Evolutionary conservation across 2,797 vertebrate genomes (phyloP), one percentile per base, ranked within the genome.

Genomic region (Pagetopsis macropterus): DNA sequence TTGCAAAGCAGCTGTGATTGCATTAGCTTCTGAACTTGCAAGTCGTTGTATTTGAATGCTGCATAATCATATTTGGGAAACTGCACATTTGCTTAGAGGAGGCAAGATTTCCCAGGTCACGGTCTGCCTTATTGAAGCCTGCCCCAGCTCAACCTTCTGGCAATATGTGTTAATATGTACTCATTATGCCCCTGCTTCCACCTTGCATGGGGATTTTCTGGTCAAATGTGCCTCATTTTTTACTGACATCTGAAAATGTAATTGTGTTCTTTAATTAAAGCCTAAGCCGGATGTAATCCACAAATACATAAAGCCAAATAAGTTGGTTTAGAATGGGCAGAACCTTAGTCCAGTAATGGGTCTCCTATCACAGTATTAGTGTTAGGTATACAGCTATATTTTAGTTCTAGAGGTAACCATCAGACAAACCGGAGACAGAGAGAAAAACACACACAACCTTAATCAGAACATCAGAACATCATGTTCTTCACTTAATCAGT

Each of bases 401-500:
- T 58, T 75, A 76, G 27, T 59, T 81, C 59, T 16, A 40, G 14
- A 6, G 52, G 46, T 48, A 67, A 70, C 67, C 69, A 55, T 66
- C 67, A 52, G 68, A 56, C 50, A 14, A 74, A 75, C 62, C 65
- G 46, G 48, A 79, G 62, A 19, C 44, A 83, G 50, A 67, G 66
- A 80, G 55, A 81, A 70, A 82, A 78, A 74, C 46, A 70, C 79
- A 72, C 66, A 59, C 44, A 59, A 52, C 68, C 70, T 67, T 78
- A 77, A 82, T 88, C 76, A 80, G 75, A 76, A 65, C 76, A 79
- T 88, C 33, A 59, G 81, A 71, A 84, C 70, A 64, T 86, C 48
- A 51, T 31, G 17, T 65, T 76, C 58, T 56, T 64, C 58, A 74
- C 72, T 88, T 87, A 89, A 92, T 92, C 83, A 90, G 72, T 79